Conservation (phyloP, 2,888 invertebrate species). For the Phaonia tiefii region DNA sequence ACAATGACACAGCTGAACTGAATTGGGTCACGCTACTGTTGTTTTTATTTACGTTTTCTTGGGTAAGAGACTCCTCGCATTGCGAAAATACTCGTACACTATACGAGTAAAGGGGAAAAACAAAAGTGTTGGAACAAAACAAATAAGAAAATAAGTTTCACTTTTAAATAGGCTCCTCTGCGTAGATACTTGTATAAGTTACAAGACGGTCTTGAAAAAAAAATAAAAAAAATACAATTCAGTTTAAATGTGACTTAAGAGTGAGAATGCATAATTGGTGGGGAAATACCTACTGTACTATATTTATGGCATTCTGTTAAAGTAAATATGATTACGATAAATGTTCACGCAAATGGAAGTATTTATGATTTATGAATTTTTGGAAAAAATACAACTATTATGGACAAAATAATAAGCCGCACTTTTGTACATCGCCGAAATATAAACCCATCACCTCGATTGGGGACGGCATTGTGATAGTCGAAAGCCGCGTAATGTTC, state of each 20-base stretch:
- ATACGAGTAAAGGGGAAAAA: conserved; percentile 20
- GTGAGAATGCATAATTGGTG: conserved; percentile 17
- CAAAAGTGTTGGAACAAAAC: conserved; percentile 35
- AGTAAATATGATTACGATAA: no score
- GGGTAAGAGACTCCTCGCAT: conserved; percentile 21
- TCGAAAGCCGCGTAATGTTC: no score
- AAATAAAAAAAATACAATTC: not conserved
- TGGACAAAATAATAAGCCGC: no score
- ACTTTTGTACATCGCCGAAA: no score
- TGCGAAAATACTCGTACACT: conserved; percentile 54
- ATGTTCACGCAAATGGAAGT: no score
- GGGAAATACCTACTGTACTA: no score
- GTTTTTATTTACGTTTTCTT: conserved; percentile 32
- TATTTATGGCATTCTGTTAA: no score
- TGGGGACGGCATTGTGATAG: no score
- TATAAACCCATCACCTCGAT: no score
- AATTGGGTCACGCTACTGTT: conserved; percentile 66
- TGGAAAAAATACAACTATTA: no score
- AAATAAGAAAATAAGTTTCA: conserved; percentile 48
- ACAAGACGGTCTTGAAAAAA: not conserved
- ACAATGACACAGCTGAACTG: conserved; percentile 66
- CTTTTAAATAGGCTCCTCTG: conserved; percentile 39
- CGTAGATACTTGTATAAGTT: not conserved
- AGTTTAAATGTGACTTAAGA: not conserved
- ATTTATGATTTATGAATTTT: no score